Conservation (phyloP, 2,888 invertebrate species). For the Micropterix aruncella region DNA sequence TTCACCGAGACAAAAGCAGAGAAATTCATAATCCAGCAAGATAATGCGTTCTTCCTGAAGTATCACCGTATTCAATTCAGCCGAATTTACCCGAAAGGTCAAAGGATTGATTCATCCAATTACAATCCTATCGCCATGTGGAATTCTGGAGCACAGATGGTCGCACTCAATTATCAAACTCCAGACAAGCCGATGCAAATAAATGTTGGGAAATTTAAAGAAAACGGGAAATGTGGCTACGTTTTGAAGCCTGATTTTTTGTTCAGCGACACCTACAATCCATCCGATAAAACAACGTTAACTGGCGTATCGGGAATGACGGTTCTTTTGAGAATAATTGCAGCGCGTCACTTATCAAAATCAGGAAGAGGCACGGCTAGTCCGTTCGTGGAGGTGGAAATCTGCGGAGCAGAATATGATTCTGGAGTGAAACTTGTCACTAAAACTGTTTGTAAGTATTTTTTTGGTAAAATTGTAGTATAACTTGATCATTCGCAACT, state of each 20-base stretch:
- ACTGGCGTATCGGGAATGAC: slow-evolving; percentile 42
- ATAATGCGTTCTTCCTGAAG: slow-evolving; percentile 55
- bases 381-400: slow-evolving; percentile 86
- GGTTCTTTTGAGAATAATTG: slow-evolving; percentile 66
- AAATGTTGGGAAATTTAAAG: slow-evolving; percentile 83
- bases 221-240: slow-evolving; percentile 90
- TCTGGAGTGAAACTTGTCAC: slow-evolving; percentile 71
- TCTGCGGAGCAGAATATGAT: slow-evolving; percentile 81
- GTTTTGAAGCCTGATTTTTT: slow-evolving; percentile 83
- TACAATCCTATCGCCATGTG: slow-evolving; percentile 91
- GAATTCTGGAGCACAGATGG: slow-evolving; percentile 95
- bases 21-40: slow-evolving; percentile 72
- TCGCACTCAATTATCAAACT: slow-evolving; percentile 95
- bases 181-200: slow-evolving; percentile 92
- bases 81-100: slow-evolving; percentile 90
- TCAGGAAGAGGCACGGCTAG: slow-evolving; percentile 73
- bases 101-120: slow-evolving; percentile 92
- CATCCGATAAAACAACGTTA: slow-evolving; percentile 51
- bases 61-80: slow-evolving; percentile 80
- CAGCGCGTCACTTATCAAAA: slow-evolving; percentile 75
- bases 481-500: too few relatives aligned
- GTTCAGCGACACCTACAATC: slow-evolving; percentile 67
- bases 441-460: slow-evolving; percentile 66
- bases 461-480: too few relatives aligned
- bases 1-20: slow-evolving; percentile 95